Evolutionary conservation across 1,140 invertebrate genomes (phyloP), one percentile per base, ranked within the genome.

Genomic region (Neodiprion fabricii): DNA sequence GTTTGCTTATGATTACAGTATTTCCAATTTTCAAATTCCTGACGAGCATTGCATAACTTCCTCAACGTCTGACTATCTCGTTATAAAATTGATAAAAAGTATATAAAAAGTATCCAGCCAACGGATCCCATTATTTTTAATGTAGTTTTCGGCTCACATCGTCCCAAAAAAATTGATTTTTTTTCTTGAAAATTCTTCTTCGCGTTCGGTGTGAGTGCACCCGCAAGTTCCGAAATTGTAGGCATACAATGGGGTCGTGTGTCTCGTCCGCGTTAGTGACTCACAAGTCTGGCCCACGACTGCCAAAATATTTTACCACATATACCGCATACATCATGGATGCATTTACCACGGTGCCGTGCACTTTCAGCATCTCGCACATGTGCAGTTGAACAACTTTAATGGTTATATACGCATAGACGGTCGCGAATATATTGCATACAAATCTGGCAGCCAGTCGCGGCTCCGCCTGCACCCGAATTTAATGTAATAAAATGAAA

Each of bases 301-400:
- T 79, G 71, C 76, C 78, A 75, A 79, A 81, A 81, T 78, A 81
- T 79, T 78, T 48, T 73, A 77, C 67, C 11, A 14, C 11, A 17
- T 76, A 53, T 73, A 61, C n/a, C 53, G 28, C 28, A 40, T 40
- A 40, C 28, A 40, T 40, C 28, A 40, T 40, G 28, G 28, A 40
- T 40, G 28, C 28, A 40, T 40, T 40, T 40, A 40, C 28, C 28
- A 40, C 40, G 70, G 17, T 70, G 53, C n/a, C 74, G 74, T 71
- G 74, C 74, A 72, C 17, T 74, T 77, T 66, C 50, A 40, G 5
- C 28, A 40, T 40, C 28, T 40, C 5, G 28, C 28, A 40, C 28
- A 40, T 5, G 28, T 40, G 28, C 28, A 40, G 28, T 40, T 40
- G 1, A 40, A 40, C 28, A 40, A 40, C 28, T 40, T 5, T 5